Base-by-base conservation (phyloP, 2,113 vertebrate genomes). In the Cyanoderma ruficeps region DNA sequence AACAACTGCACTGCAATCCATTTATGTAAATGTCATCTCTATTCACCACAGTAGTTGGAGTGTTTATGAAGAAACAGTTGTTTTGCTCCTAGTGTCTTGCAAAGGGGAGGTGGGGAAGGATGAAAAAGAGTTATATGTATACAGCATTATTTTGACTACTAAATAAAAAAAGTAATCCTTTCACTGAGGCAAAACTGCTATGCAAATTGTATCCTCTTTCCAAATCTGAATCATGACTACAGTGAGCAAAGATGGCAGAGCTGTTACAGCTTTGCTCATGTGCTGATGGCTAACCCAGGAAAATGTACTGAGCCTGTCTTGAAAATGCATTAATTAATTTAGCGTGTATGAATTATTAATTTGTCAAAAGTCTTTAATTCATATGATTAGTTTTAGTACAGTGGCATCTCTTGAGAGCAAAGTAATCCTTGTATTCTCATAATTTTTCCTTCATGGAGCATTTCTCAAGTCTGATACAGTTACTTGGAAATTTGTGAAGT, bases 21-120 rank as follows among this genome's bases (percentile, higher is more conserved):
- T 99, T 98, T 98, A 97, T 97, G 97, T 98, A 98, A 99, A 99
- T 99, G 98, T 98, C 98, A 99, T 96, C 97, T 97, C 93, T 97
- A 95, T 97, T 98, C 98, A 98, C 97, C 94, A 96, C 96, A 97
- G 87, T 93, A 87, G 91, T 90, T 94, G 95, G 92, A 96, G 81
- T 93, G 85, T 95, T 97, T 97, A 93, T 92, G 74, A 97, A 97
- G 96, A 98, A 98, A 97, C 94, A 91, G 65, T 97, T 96, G 61
- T 87, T 96, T 95, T 86, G n/a, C 86, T 97, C 41, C 80, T 37
- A 56, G 55, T 89, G 23, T 94, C 83, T 84, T 75, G 57, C 15
- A 47, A 39, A 44, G 44, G 47, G 37, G 7, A 35, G 35, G 33
- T 35, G 31, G 15, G 15, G 16, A 25, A 10, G 9, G 15, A n/a